Conservation (phyloP, 37 sponge, comb jelly and placozoan genomes). For the Petrosia ficiformis region DNA sequence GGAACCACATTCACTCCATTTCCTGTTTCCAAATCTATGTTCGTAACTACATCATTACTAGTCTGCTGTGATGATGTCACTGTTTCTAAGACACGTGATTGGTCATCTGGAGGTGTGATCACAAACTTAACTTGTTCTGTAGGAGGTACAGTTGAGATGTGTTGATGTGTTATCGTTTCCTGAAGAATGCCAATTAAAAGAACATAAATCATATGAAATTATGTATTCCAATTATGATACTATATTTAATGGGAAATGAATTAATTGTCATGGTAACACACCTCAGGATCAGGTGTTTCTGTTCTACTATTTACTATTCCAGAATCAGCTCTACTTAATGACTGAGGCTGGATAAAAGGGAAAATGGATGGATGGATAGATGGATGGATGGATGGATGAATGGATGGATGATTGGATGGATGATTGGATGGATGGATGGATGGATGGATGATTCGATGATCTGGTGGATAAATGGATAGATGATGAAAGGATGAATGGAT, state of each 20-base stretch:
- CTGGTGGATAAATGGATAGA: background rate
- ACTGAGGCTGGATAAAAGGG: slow-evolving; percentile 26
- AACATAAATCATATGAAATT: background rate
- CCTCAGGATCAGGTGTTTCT: slow-evolving; percentile 26
- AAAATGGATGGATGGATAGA: background rate
- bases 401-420: too few relatives aligned
- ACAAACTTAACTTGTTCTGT: background rate
- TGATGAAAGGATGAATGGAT: too few relatives aligned
- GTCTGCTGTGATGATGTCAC: too few relatives aligned
- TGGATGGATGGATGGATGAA: too few relatives aligned
- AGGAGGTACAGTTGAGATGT: too few relatives aligned
- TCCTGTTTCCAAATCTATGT: too few relatives aligned
- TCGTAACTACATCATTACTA: too few relatives aligned
- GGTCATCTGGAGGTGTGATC: background rate
- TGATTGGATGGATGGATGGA: too few relatives aligned
- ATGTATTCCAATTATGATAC: too few relatives aligned
- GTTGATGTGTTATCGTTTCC: too few relatives aligned
- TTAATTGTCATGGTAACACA: too few relatives aligned
- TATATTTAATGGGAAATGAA: too few relatives aligned
- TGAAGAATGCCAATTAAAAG: background rate
- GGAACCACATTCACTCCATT: background rate
- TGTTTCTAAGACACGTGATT: background rate
- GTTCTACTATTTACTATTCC: slow-evolving; percentile 31
- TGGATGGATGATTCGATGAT: background rate
- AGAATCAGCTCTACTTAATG: slow-evolving; percentile 69